Conservation (phyloP, 2,113 vertebrate species). For the Urocynchramus pylzowi region DNA sequence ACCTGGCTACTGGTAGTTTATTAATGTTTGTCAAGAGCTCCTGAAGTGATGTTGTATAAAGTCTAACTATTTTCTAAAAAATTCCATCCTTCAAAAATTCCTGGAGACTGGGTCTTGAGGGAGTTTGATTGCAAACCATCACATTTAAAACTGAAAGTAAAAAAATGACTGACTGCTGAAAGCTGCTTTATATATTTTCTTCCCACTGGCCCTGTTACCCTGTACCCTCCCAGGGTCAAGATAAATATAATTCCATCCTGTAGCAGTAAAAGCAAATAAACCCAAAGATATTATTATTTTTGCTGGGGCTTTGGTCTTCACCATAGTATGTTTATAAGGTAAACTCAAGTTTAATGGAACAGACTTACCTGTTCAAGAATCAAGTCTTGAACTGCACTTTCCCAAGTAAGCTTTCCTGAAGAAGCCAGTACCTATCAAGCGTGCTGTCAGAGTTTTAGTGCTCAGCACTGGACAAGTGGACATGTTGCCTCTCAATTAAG, state of each 20-base stretch:
- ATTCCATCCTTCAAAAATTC: background rate
- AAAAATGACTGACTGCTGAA: background rate
- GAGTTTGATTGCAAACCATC: background rate
- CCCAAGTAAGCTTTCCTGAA: background rate
- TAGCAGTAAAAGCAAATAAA: background rate
- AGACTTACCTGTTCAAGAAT: background rate
- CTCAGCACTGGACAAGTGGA: slow-evolving; percentile 10
- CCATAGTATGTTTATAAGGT: background rate
- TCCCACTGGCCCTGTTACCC: background rate
- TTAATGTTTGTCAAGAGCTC: background rate
- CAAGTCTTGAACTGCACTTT: background rate
- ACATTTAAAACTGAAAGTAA: background rate
- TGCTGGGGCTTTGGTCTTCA: background rate
- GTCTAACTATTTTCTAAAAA: background rate
- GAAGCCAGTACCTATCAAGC: background rate
- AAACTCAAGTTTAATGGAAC: background rate
- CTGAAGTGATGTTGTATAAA: background rate
- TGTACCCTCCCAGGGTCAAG: background rate
- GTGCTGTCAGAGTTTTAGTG: background rate
- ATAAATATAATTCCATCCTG: background rate
- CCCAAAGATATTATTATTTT: background rate
- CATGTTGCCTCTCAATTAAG: slow-evolving; percentile 67
- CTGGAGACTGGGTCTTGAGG: background rate
- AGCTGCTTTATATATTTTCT: background rate
- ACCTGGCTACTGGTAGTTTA: background rate